Evolutionary conservation across 2,113 vertebrate genomes (phyloP).

Genomic region (Maccullochella peelii): DNA sequence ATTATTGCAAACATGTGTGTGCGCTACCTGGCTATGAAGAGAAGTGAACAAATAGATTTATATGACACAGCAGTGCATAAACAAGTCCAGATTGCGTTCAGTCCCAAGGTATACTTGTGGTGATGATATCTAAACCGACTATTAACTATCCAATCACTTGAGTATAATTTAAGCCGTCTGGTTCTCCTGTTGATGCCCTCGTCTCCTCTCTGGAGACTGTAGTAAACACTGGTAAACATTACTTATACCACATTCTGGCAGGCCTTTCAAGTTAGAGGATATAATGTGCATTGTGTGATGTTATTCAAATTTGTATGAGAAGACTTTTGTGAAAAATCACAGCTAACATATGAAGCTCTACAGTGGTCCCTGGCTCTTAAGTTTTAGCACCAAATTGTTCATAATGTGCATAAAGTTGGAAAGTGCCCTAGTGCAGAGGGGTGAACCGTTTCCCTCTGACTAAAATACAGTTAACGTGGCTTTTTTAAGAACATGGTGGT

Average conservation of each 20-base stretch:
- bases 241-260: neutral
- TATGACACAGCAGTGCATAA: neutral
- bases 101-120: neutral
- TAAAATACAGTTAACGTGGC: neutral
- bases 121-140: neutral
- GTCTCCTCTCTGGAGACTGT: neutral
- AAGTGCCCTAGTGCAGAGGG: neutral
- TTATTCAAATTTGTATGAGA: neutral
- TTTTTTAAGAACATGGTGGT: neutral
- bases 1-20: neutral
- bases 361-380: neutral
- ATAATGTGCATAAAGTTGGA: neutral
- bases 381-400: neutral
- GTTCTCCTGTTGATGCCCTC: neutral
- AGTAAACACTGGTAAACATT: neutral
- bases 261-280: neutral
- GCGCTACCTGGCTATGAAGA: neutral
- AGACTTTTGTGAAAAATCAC: neutral
- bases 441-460: neutral
- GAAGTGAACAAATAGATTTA: neutral
- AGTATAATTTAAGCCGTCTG: neutral
- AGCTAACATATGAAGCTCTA: neutral
- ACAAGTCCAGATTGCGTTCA: constrained; percentile 10
- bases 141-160: neutral
- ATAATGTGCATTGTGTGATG: neutral